Evolutionary conservation across 2,888 invertebrate species (phyloP).

Genomic region (Thumatha senex): DNA sequence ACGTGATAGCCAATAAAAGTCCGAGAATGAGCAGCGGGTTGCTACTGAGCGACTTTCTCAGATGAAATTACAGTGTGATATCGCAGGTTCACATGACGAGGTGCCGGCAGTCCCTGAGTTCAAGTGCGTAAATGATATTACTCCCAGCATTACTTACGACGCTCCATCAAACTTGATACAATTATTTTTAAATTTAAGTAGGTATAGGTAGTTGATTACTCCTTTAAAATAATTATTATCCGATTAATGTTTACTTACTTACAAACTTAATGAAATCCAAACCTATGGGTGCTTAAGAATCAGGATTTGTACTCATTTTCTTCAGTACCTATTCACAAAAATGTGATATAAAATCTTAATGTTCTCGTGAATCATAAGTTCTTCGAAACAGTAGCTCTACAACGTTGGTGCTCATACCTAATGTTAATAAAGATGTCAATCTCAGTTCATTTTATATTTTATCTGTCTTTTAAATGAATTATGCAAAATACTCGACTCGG

Average conservation of each 20-base stretch:
- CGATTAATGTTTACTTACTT: too few relatives aligned
- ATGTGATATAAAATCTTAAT: conserved; percentile 51
- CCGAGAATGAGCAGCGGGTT: conserved; percentile 65
- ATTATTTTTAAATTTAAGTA: not conserved
- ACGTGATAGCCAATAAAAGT: conserved; percentile 77
- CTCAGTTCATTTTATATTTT: conserved; percentile 38
- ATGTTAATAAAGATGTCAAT: conserved; percentile 54
- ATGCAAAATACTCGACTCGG: not conserved
- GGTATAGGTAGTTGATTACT: too few relatives aligned
- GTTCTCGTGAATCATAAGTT: conserved; percentile 48
- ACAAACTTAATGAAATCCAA: too few relatives aligned
- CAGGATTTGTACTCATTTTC: not conserved
- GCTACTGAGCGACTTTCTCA: conserved; percentile 74
- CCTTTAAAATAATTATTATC: too few relatives aligned
- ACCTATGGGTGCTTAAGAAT: not conserved
- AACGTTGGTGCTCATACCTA: conserved; percentile 51
- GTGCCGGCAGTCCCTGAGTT: conserved; percentile 52
- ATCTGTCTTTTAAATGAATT: conserved; percentile 13
- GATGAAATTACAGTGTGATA: conserved; percentile 58
- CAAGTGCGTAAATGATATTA: conserved; percentile 36
- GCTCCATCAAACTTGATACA: conserved; percentile 1
- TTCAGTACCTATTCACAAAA: not conserved
- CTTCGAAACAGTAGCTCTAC: conserved; percentile 55
- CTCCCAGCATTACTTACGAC: not conserved
- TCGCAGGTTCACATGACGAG: conserved; percentile 57